phyloP scores from a whole-genome alignment of 2,888 invertebrate genomes.

The Agapostemon virescens region DNA sequence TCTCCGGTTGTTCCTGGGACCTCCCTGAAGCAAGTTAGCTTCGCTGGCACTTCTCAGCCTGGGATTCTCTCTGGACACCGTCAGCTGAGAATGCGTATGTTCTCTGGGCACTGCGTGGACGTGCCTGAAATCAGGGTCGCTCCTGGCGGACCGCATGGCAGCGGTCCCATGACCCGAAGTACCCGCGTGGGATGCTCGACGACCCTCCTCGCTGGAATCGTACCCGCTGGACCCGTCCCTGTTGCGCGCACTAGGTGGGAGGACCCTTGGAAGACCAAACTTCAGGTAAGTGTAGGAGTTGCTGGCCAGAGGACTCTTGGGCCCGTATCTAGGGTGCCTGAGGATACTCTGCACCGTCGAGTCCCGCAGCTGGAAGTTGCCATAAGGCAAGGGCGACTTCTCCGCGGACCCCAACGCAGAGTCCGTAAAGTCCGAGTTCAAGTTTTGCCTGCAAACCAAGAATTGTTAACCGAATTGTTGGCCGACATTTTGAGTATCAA shows the following conservation, averaged over 20 bases:
- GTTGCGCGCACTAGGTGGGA: constrained; percentile 86
- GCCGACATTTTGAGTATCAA: too few species aligned
- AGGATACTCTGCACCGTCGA: constrained; percentile 96
- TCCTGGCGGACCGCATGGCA: constrained; percentile 87
- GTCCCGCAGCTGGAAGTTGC: constrained; percentile 95
- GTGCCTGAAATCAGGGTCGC: constrained; percentile 89
- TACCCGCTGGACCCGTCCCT: constrained; percentile 95
- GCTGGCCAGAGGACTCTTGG: constrained; percentile 92
- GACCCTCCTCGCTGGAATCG: constrained; percentile 90
- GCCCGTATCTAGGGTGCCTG: constrained; percentile 94
- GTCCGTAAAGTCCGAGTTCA: constrained; percentile 97
- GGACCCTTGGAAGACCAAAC: constrained; percentile 94
- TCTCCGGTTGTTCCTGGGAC: constrained; percentile 69
- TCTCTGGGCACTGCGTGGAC: constrained; percentile 75
- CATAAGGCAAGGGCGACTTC: constrained; percentile 95
- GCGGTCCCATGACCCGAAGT: constrained; percentile 59
- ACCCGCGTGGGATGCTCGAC: constrained; percentile 72
- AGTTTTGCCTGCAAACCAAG: constrained; percentile 89
- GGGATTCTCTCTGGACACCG: constrained; percentile 70
- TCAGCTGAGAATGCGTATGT: constrained; percentile 74
- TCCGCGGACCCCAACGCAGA: constrained; percentile 95
- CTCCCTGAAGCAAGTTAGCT: constrained; percentile 87
- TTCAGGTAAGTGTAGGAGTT: constrained; percentile 97
- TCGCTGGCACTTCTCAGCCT: constrained; percentile 87
- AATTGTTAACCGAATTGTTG: neutral